Conservation (phyloP, 2,113 vertebrate species). For the Romanogobio albipinnatus region DNA sequence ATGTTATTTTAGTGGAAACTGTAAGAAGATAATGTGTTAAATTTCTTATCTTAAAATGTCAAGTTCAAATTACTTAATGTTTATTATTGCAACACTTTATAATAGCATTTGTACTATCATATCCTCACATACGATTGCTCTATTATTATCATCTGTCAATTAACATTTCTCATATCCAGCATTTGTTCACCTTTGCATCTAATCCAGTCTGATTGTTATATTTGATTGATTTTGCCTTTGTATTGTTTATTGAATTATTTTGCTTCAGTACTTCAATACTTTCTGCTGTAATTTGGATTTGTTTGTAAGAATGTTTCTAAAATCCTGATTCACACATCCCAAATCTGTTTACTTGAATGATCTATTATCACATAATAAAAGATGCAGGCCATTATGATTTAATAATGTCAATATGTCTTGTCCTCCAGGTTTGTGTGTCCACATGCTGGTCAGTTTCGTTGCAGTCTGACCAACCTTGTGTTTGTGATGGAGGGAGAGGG, state of each 20-base stretch:
- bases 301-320: not conserved
- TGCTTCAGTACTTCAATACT: too few relatives aligned
- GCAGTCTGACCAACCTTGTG: conserved; percentile 46
- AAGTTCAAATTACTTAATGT: not conserved
- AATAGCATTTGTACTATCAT: too few relatives aligned
- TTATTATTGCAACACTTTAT: not conserved
- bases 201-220: too few relatives aligned
- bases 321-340: too few relatives aligned
- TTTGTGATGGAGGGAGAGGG: conserved; percentile 44
- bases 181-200: not conserved
- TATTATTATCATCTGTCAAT: not conserved
- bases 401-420: not conserved
- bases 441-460: conserved; percentile 53
- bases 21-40: too few relatives aligned
- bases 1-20: not conserved
- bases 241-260: too few relatives aligned
- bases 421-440: not conserved
- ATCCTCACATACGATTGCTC: not conserved
- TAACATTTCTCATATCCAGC: not conserved
- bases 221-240: too few relatives aligned
- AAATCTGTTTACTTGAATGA: not conserved
- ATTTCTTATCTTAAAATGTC: not conserved
- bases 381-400: not conserved
- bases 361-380: not conserved
- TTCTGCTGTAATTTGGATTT: not conserved